phyloP scores from a whole-genome alignment of 2,888 invertebrate genomes.

The Acholoe squamosa region DNA sequence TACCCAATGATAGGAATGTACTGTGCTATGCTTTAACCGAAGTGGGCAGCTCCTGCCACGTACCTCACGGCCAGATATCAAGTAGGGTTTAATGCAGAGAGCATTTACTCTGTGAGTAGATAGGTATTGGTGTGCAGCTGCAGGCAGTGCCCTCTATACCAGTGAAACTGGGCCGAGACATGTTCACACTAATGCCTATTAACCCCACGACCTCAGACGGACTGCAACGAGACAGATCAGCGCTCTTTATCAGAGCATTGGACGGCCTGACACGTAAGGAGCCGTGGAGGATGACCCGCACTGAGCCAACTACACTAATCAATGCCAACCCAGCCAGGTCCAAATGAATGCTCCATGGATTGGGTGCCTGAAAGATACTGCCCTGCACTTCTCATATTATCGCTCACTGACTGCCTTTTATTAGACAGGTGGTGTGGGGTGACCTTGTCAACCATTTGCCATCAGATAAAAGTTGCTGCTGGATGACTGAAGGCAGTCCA shows the following conservation, averaged over 20 bases:
- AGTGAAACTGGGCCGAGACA: background rate
- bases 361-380: background rate
- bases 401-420: background rate
- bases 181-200: background rate
- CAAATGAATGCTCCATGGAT: background rate
- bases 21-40: too few relatives aligned
- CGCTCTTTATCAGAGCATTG: background rate
- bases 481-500: background rate
- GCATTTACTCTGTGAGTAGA: too few relatives aligned
- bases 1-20: too few relatives aligned
- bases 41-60: too few relatives aligned
- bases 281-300: background rate
- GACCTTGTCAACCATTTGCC: background rate
- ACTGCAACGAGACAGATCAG: background rate
- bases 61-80: too few relatives aligned
- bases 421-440: background rate
- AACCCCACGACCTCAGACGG: background rate
- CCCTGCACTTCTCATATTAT: conserved; percentile 1
- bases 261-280: background rate
- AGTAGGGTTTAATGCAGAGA: too few relatives aligned
- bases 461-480: background rate
- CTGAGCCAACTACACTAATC: conserved; percentile 16
- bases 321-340: background rate
- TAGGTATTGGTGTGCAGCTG: too few relatives aligned
- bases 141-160: too few relatives aligned